Percentiles rank a stretch among this genome's conserved stretches.
These are phyloP conservation scores for Labeo calbasu DNA, from an alignment of 2,797 vertebrate genomes.

Conservation along the genomic window DNA sequence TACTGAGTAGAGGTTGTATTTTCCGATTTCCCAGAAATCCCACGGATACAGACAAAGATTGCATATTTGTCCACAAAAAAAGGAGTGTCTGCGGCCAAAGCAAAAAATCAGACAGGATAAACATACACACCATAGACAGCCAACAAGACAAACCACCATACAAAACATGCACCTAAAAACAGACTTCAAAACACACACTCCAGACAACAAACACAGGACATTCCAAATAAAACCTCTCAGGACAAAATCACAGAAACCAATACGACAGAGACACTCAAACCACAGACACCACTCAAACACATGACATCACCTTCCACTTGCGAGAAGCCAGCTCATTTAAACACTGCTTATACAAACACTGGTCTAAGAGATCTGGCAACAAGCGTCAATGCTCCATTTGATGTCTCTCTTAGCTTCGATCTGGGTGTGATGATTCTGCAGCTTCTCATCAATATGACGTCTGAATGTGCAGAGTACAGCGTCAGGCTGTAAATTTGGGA, in stretches of 20 bases:
- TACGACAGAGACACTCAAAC: constrained; percentile 12
- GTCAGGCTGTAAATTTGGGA: not conserved
- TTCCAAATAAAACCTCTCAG: constrained; percentile 18
- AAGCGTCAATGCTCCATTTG: not conserved
- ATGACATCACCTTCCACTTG: constrained; percentile 43
- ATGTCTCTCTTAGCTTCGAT: constrained; percentile 18
- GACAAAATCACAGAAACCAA: constrained; percentile 34
- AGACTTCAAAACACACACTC: constrained; percentile 35
- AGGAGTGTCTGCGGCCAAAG: constrained; percentile 4
- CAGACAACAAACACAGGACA: constrained; percentile 35
- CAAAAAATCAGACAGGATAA: constrained; percentile 16
- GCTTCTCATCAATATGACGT: not conserved
- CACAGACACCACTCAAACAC: constrained; percentile 40
- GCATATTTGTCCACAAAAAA: constrained; percentile 18
- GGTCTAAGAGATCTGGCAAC: constrained; percentile 18
- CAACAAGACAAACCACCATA: constrained; percentile 27
- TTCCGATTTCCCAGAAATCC: constrained; percentile 5
- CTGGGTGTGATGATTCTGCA: constrained; percentile 9
- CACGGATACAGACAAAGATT: not conserved
- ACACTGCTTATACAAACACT: not conserved
- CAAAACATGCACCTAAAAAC: constrained; percentile 24
- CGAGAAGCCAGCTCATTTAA: not conserved
- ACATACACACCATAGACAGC: constrained; percentile 35
- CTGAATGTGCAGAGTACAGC: constrained; percentile 9
- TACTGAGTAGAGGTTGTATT: not conserved